Evolutionary conservation across 2,797 vertebrate genomes (phyloP), one percentile per base, ranked within the genome.

Genomic region (Cetoscarus ocellatus): DNA sequence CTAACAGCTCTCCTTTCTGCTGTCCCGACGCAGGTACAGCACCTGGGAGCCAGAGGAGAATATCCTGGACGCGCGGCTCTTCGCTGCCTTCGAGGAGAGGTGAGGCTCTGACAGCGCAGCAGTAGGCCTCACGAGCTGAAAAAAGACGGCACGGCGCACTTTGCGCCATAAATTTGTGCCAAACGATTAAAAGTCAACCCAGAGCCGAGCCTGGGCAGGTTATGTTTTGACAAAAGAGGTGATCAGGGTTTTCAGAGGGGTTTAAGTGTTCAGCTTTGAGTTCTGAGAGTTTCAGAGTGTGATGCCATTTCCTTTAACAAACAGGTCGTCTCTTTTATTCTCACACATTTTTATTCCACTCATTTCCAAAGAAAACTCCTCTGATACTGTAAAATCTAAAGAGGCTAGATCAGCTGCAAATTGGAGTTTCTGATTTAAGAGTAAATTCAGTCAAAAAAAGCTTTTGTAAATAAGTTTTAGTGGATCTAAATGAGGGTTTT

Each of bases 21-120:
- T 58, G 63, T 86, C 75, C 76, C 73, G 65, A 67, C 75, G 2
- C 67, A 99, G 97, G 91, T 99, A 98, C 93, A 98, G 97, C 93
- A 99, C 98, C 19, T 99, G 98, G 97, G 98, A 99, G 57, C 98
- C 97, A 0, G 97, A 98, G 82, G 97, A 99, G 83, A 99, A 99
- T 90, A 99, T 99, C 83, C 91, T 99, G 87, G 97, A 99, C 60
- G 96, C 94, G 3, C 96, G 98, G 35, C 94, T 99, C 65, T 96
- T 99, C 7, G 95, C 96, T 15, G 97, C 97, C 88, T 99, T 99
- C 88, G 96, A 98, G 84, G 97, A 99, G 92, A 98, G 98, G 98
- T 99, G 94, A 92, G 91, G 81, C 44, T 78, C 66, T 87, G 79
- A 86, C 80, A 77, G 76, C 73, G 54, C 86, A 76, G 74, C 73